Conservation (phyloP, 2,797 vertebrate species). For the Meriones psammophilus region DNA sequence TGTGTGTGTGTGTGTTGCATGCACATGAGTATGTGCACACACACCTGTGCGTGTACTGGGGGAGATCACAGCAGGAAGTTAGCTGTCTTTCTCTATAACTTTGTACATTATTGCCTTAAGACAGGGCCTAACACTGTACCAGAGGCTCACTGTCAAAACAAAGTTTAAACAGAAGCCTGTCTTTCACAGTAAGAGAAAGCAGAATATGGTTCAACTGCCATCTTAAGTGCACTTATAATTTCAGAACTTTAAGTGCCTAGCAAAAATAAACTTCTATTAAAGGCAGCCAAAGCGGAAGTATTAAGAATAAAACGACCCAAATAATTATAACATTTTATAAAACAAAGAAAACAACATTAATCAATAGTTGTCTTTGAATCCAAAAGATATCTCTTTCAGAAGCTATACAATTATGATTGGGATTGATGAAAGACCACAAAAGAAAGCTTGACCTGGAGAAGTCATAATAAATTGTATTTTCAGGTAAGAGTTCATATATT, state of each 20-base stretch:
- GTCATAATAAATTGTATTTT: background rate
- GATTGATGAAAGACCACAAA: background rate
- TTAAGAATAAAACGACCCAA: constrained; percentile 16
- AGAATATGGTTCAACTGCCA: background rate
- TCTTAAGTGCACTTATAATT: constrained; percentile 12
- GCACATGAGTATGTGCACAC: background rate
- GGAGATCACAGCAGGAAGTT: background rate
- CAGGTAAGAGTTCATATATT: background rate
- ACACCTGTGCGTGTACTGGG: background rate
- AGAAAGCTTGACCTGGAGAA: background rate
- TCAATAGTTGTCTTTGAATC: background rate
- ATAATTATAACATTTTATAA: constrained; percentile 48
- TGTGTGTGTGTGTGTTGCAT: background rate
- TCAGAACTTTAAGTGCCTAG: constrained; percentile 6
- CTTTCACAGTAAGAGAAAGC: background rate
- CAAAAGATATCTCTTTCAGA: constrained; percentile 1
- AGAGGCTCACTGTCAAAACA: background rate
- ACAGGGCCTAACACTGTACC: background rate
- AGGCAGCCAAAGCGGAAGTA: constrained; percentile 1
- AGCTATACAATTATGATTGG: background rate
- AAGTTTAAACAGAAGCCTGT: background rate
- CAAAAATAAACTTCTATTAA: constrained; percentile 34
- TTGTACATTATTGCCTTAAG: too few relatives aligned
- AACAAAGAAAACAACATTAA: background rate
- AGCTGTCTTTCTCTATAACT: background rate